Percentiles rank a stretch among this genome's conserved stretches.
These are phyloP conservation scores for Enteromius fasciolatus DNA, from an alignment of 2,797 vertebrate species.

Conservation along the genomic window DNA sequence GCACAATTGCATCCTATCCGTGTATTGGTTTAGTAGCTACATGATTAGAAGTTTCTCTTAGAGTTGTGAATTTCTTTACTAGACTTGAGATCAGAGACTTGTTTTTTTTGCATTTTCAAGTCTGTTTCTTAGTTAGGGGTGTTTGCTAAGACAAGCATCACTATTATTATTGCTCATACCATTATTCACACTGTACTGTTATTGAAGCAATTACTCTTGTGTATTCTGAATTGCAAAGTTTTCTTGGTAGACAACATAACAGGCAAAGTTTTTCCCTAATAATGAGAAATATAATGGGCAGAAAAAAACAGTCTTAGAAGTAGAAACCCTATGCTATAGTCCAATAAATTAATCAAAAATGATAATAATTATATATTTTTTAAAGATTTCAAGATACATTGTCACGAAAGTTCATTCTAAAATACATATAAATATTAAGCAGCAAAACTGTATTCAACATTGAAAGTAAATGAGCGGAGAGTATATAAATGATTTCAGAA, in stretches of 20 bases:
- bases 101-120: not conserved
- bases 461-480: not conserved
- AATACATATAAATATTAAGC: not conserved
- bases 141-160: not conserved
- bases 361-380: not conserved
- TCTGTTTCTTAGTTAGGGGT: not conserved
- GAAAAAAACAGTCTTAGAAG: not conserved
- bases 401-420: not conserved
- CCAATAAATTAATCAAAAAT: not conserved
- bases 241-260: not conserved
- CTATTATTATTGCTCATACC: not conserved
- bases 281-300: not conserved
- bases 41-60: slow-evolving; percentile 16
- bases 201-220: slow-evolving; percentile 2
- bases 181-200: not conserved
- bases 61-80: not conserved
- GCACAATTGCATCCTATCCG: slow-evolving; percentile 12
- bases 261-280: not conserved
- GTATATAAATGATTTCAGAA: not conserved
- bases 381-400: not conserved
- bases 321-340: not conserved
- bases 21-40: slow-evolving; percentile 22
- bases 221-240: not conserved
- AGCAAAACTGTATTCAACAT: not conserved
- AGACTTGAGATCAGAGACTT: not conserved